phyloP scores from a whole-genome alignment of 2,113 vertebrate species.

The Saguinus imperator region DNA sequence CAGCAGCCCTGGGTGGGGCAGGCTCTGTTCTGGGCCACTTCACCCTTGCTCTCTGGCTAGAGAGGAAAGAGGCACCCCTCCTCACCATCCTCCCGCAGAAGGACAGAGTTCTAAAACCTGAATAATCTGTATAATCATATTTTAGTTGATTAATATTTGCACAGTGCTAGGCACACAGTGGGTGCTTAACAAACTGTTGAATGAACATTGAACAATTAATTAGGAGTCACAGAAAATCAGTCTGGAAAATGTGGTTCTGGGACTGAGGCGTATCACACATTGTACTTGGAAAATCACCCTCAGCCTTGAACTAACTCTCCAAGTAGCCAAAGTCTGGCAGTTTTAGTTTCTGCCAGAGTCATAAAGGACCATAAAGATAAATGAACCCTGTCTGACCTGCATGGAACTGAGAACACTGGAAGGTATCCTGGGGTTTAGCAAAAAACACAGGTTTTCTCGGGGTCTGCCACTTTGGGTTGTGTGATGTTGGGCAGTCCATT shows the following conservation, averaged over 20 bases:
- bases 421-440: neutral
- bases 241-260: neutral
- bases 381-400: neutral
- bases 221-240: neutral
- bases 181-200: neutral
- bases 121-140: neutral
- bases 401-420: neutral
- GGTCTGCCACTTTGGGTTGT: neutral
- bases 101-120: neutral
- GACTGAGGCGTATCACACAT: neutral
- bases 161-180: neutral
- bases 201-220: neutral
- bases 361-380: slow-evolving; percentile 23
- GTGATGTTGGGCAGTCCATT: neutral
- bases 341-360: neutral
- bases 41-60: neutral
- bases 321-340: neutral
- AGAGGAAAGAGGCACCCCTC: neutral
- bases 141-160: neutral
- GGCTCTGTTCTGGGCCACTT: neutral
- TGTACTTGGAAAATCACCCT: slow-evolving; percentile 45
- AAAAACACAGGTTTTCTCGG: neutral
- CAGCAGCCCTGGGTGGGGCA: too few relatives aligned
- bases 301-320: slow-evolving; percentile 38
- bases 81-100: neutral